Conservation (phyloP, 2,888 invertebrate genomes). For the Meiosimyza decipiens region DNA sequence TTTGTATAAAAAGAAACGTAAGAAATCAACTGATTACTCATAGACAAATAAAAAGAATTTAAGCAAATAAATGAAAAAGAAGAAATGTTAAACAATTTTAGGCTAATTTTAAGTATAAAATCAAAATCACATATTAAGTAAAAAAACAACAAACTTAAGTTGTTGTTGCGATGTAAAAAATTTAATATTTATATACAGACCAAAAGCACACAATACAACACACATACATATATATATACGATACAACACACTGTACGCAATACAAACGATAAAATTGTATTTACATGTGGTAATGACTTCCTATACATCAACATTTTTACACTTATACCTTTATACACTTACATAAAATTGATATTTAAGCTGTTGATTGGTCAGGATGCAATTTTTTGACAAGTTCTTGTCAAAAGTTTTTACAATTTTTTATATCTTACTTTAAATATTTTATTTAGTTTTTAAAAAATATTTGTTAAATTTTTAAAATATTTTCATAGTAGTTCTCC, state of each 20-base stretch:
- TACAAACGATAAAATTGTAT: no score
- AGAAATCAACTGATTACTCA: conserved; percentile 19
- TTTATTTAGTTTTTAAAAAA: no score
- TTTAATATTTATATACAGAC: conserved; percentile 14
- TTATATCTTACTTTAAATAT: no score
- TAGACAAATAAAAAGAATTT: conserved; percentile 19
- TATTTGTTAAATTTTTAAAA: no score
- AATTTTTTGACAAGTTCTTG: no score
- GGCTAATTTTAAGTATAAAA: conserved; percentile 26
- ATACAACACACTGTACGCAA: not conserved
- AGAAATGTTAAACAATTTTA: conserved; percentile 15
- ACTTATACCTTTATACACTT: no score
- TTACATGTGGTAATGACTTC: no score
- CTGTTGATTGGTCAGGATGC: no score
- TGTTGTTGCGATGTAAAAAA: not conserved
- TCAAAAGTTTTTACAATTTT: no score
- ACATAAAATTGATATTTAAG: no score
- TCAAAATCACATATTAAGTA: not conserved
- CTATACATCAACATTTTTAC: no score
- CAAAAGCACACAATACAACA: conserved; percentile 9
- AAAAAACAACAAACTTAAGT: not conserved
- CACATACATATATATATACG: not conserved
- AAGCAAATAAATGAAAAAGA: not conserved
- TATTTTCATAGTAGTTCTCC: no score
- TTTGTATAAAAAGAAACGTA: conserved; percentile 16